These are phyloP conservation scores for Aythya fuligula DNA, from an alignment of 2,797 vertebrate species.

Conservation along the genomic window DNA sequence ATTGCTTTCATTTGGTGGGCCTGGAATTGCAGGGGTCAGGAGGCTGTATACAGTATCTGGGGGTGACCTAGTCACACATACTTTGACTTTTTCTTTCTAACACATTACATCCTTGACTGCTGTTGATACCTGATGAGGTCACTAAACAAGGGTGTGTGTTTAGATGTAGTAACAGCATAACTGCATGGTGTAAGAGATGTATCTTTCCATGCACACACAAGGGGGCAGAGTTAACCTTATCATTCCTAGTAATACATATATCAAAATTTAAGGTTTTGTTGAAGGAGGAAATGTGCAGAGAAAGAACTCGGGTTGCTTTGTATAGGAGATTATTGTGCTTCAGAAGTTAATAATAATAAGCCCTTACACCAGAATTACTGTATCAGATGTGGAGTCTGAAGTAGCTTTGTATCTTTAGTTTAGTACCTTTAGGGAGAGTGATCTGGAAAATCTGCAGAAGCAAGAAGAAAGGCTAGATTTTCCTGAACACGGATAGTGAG, in stretches of 20 bases:
- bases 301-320: not conserved
- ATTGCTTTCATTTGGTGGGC: not conserved
- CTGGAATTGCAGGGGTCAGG: not conserved
- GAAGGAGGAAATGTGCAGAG: not conserved
- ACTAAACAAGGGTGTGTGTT: accelerated
- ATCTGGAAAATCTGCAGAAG: not conserved
- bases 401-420: not conserved
- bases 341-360: not conserved
- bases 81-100: not conserved
- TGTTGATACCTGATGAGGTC: not conserved
- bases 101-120: not conserved
- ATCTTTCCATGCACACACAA: not conserved
- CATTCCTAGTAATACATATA: accelerated
- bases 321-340: not conserved
- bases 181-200: not conserved
- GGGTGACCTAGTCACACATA: not conserved
- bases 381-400: not conserved
- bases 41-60: not conserved
- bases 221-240: constrained; percentile 1
- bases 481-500: not conserved
- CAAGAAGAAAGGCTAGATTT: not conserved
- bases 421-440: not conserved
- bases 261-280: not conserved
- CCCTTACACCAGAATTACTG: not conserved
- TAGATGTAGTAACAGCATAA: not conserved